Evolutionary conservation across 2,888 invertebrate species (phyloP).

Genomic region (Drosophila atroscutellata): DNA sequence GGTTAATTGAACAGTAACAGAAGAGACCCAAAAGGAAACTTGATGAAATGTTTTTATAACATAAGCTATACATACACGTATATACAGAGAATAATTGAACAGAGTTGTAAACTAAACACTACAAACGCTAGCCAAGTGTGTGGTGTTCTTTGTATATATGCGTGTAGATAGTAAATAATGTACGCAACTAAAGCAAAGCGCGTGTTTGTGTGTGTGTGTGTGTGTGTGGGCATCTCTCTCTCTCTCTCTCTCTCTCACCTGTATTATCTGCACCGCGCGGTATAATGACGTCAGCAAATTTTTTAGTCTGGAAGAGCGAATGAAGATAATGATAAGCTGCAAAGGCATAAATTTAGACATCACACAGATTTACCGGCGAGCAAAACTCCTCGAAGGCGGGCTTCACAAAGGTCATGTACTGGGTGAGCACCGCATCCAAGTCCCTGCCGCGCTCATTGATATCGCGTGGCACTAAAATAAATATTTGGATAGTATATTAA

Average conservation of each 20-base stretch:
- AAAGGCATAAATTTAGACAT: background rate
- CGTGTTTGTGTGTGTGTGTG: constrained; percentile 21
- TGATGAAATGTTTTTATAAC: constrained; percentile 11
- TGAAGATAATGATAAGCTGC: background rate
- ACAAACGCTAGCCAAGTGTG: constrained; percentile 44
- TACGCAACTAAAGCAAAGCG: constrained; percentile 48
- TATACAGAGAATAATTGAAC: constrained; percentile 23
- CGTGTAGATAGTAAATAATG: constrained; percentile 28
- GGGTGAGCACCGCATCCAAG: constrained; percentile 96
- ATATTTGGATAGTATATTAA: background rate
- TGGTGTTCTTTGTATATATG: constrained; percentile 3
- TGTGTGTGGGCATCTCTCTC: background rate
- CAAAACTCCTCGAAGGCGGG: constrained; percentile 99
- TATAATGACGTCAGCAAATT: constrained; percentile 99
- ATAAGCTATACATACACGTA: constrained; percentile 34
- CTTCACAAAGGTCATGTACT: constrained; percentile 99
- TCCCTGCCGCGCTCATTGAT: constrained; percentile 97
- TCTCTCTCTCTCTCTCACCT: constrained; percentile 87
- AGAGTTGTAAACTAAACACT: constrained; percentile 46
- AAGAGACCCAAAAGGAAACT: constrained; percentile 31
- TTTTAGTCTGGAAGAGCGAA: constrained; percentile 93
- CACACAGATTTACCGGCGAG: constrained; percentile 89
- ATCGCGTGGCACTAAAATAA: constrained; percentile 94
- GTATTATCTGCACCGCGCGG: constrained; percentile 99
- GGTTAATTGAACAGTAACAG: constrained; percentile 31